phyloP scores from a whole-genome alignment of 1,140 invertebrate genomes.

The Portunus trituberculatus region DNA sequence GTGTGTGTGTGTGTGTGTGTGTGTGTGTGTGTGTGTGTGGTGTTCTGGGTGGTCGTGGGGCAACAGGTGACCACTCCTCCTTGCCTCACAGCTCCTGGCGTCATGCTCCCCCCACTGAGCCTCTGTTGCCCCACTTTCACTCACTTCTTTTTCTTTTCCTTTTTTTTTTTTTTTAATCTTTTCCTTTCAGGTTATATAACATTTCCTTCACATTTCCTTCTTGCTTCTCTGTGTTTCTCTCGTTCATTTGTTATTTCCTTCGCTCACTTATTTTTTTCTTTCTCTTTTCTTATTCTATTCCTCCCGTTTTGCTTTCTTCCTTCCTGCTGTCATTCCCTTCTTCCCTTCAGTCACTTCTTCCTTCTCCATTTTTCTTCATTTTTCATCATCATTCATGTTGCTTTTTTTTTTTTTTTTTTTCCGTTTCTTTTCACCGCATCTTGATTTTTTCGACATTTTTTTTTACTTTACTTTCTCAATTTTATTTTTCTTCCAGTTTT shows the following conservation, averaged over 20 bases:
- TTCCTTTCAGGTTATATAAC: background rate
- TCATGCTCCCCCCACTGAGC: background rate
- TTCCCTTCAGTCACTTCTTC: background rate
- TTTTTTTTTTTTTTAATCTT: background rate
- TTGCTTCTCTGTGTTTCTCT: background rate
- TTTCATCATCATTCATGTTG: background rate
- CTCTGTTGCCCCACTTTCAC: slow-evolving; percentile 4
- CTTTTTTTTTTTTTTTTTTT: background rate
- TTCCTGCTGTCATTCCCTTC: background rate
- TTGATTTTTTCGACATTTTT: background rate
- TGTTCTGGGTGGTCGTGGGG: slow-evolving; percentile 1
- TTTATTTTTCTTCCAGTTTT: background rate
- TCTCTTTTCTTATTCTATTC: too few species aligned
- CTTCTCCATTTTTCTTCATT: background rate
- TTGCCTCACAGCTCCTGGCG: background rate
- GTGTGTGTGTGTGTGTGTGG: background rate
- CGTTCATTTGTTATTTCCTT: background rate
- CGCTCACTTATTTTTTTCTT: too few species aligned
- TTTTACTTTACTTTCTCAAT: background rate
- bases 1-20: too few species aligned
- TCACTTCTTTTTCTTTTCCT: background rate
- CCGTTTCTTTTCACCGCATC: too few species aligned
- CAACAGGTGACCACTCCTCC: background rate
- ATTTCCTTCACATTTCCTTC: background rate
- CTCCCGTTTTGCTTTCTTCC: background rate